These are phyloP conservation scores for Reticulitermes lucifugus DNA, from an alignment of 2,888 invertebrate species.

Conservation along the genomic window DNA sequence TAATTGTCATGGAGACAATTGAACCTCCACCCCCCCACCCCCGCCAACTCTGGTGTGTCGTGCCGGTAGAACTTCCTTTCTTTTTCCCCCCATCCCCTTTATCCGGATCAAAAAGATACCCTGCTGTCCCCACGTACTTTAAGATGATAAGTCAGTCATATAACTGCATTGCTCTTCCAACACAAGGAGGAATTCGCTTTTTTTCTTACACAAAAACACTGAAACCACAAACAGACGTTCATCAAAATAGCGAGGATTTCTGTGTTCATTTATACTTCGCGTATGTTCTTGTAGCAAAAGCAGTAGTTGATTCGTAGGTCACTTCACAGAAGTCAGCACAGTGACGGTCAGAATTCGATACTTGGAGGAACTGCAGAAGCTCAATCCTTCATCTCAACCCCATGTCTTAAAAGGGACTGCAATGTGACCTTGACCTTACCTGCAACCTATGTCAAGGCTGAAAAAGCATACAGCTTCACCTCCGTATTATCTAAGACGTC, in stretches of 20 bases:
- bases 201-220: background rate
- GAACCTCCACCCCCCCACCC: background rate
- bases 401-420: too few species aligned
- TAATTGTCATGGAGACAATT: constrained; percentile 36
- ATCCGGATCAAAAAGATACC: constrained; percentile 17
- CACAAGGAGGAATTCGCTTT: background rate
- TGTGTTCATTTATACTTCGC: background rate
- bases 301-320: too few species aligned
- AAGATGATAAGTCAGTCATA: constrained; percentile 27
- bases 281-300: too few species aligned
- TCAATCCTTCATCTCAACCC: too few species aligned
- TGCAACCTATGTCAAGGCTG: too few species aligned
- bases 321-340: too few species aligned
- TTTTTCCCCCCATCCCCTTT: constrained; percentile 2
- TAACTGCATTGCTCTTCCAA: background rate
- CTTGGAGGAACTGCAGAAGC: too few species aligned
- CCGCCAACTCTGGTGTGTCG: background rate
- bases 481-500: too few species aligned
- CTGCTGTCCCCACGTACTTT: background rate
- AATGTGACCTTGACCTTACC: too few species aligned
- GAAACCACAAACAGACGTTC: background rate
- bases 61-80: background rate
- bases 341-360: too few species aligned
- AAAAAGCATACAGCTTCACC: too few species aligned
- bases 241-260: background rate